Percentiles rank a stretch among this genome's conserved stretches.
Conservation (phyloP, 2,113 vertebrate genomes). For the Pachypanchax playfairii region DNA sequence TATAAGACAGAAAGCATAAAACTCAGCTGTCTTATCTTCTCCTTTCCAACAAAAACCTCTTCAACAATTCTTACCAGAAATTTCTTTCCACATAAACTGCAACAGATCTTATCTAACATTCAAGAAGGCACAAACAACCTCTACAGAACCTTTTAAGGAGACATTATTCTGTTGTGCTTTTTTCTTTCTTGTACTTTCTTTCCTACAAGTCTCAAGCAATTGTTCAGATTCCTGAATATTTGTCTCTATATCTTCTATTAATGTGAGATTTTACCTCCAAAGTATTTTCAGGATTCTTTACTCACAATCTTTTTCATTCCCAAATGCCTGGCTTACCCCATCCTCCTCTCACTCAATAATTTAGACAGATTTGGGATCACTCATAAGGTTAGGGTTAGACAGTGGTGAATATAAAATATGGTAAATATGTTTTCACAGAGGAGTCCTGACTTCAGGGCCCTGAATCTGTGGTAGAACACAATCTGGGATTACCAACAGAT, state of each 20-base stretch:
- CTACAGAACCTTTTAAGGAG: conserved; percentile 76
- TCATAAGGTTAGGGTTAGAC: no score
- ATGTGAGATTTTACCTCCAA: conserved; percentile 71
- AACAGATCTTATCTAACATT: conserved; percentile 27
- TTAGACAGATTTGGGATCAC: conserved; percentile 72
- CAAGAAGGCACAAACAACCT: conserved; percentile 33
- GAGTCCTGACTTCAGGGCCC: conserved; percentile 38
- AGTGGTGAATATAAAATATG: conserved; percentile 52
- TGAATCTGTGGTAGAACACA: conserved; percentile 60
- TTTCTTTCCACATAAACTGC: conserved; percentile 59
- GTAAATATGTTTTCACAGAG: conserved; percentile 67
- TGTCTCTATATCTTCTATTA: conserved; percentile 56
- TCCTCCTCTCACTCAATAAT: conserved; percentile 57
- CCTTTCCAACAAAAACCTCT: conserved; percentile 57
- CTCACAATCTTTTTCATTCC: conserved; percentile 30
- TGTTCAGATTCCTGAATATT: conserved; percentile 75
- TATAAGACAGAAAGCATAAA: conserved; percentile 44
- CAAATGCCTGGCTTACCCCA: conserved; percentile 26
- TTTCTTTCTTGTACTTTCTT: conserved; percentile 19
- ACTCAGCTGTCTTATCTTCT: conserved; percentile 9
- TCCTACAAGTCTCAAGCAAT: conserved; percentile 72
- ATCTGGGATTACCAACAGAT: conserved; percentile 57
- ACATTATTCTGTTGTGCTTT: conserved; percentile 53
- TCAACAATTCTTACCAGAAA: conserved; percentile 66
- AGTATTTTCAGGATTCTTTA: conserved; percentile 76